These are phyloP conservation scores for Portunus trituberculatus DNA, from an alignment of 1,140 invertebrate genomes.

Conservation along the genomic window DNA sequence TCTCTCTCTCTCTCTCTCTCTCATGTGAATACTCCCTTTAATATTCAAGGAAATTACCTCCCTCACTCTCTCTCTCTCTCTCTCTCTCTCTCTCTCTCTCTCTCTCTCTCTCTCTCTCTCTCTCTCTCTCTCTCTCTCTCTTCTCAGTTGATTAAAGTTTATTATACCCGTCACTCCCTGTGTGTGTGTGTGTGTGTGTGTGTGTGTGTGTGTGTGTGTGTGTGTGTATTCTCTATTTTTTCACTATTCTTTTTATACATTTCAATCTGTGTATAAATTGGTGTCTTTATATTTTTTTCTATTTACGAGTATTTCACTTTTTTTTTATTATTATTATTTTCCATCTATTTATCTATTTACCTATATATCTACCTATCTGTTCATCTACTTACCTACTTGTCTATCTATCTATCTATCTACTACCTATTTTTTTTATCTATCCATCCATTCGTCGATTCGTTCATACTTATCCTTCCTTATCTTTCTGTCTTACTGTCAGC, in stretches of 20 bases:
- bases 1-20: neutral
- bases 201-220: constrained; percentile 43
- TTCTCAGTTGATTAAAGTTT: neutral
- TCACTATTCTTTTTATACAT: neutral
- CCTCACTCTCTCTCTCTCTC: neutral
- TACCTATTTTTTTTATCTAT: constrained; percentile 1
- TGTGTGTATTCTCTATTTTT: neutral
- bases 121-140: neutral
- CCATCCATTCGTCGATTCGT: neutral
- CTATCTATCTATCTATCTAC: too few species aligned
- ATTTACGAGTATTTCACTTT: too few species aligned
- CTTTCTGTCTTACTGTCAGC: neutral
- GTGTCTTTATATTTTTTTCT: neutral
- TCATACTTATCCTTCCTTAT: neutral
- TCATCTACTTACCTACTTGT: too few species aligned
- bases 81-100: constrained; percentile 12
- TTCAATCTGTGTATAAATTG: neutral
- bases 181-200: constrained; percentile 34
- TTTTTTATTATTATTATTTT: too few species aligned
- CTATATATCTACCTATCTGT: too few species aligned
- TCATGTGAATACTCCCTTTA: constrained; percentile 12
- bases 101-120: constrained; percentile 49
- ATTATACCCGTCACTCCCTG: neutral
- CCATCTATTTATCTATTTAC: too few species aligned
- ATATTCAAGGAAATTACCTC: neutral